Evolutionary conservation across 2,888 invertebrate species (phyloP), one percentile per base, ranked within the genome.

Genomic region (Octodonta nipae): DNA sequence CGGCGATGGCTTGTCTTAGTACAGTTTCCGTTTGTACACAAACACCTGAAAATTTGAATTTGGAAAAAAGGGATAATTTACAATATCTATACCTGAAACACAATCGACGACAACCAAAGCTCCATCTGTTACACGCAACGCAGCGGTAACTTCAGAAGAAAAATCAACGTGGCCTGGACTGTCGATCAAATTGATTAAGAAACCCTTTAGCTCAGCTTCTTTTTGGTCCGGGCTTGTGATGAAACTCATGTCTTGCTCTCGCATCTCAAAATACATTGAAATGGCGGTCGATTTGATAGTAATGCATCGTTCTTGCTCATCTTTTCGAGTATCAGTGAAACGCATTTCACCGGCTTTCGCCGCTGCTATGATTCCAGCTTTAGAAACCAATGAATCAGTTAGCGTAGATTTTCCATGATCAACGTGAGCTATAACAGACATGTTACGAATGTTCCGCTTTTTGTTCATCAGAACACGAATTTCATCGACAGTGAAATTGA

Each of bases 121-220:
- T 62, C 98, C 98, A 66, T 99, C 98, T 57, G 98, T 99, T 30
- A 99, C 98, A 73, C 98, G 91, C 45, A 99, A 83, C 50, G 98
- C 98, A 54, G 98, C 98, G 33, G 98, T 99, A 47, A 99, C 98
- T 70, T 99, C 96, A 45, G 92, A 93, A 3, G 96, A 96, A 73
- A 99, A 99, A 68, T 99, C 98, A 58, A 99, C 98, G 83, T 99
- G 98, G 46, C 98, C 98, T 48, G 98, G 98, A 12, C 98, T 98
- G 68, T 99, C 98, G 53, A 99, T 99, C 66, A 99, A 70, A 66
- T 99, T 99, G 71, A 99, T 98, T 66, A 99, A 83, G 77, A 99
- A 99, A 68, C 93, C 95, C 65, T 81, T 85, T 49, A 80, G 79
- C 15, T 70, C 78, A 68, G 84, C 86, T 56, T 93, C 91, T 56